These are phyloP conservation scores for Streptopelia turtur DNA, from an alignment of 2,797 vertebrate genomes.

Conservation along the genomic window DNA sequence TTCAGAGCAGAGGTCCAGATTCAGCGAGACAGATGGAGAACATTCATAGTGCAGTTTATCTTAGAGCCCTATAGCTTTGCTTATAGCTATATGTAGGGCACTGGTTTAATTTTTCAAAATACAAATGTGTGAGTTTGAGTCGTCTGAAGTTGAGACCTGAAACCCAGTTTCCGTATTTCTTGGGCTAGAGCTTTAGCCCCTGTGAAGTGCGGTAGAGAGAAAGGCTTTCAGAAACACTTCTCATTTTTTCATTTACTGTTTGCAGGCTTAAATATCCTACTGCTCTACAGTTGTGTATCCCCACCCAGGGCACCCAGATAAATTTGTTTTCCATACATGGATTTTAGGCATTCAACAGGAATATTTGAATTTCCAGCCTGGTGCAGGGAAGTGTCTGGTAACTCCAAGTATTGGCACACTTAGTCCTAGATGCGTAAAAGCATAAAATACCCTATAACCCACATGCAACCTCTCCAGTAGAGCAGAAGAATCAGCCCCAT, in stretches of 20 bases:
- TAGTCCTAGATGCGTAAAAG: background rate
- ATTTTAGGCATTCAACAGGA: background rate
- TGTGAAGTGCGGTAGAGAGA: background rate
- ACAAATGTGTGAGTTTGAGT: background rate
- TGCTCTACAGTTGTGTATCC: background rate
- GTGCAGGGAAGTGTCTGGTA: background rate
- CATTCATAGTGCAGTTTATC: background rate
- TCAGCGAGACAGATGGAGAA: background rate
- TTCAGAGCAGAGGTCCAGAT: background rate
- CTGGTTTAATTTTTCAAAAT: background rate
- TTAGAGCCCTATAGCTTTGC: background rate
- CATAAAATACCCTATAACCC: background rate
- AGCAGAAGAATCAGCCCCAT: background rate
- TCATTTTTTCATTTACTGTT: background rate
- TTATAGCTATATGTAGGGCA: background rate
- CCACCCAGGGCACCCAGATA: background rate
- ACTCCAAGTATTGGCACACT: background rate
- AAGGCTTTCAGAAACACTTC: background rate
- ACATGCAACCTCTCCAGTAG: background rate
- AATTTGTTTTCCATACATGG: background rate
- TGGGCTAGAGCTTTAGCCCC: background rate
- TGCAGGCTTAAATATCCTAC: background rate
- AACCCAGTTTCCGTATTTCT: background rate
- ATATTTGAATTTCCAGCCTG: background rate
- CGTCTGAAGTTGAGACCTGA: background rate